Percentiles rank a stretch among this genome's conserved stretches.
These are phyloP conservation scores for Tamias sibiricus DNA, from an alignment of 2,113 vertebrate species.

Conservation along the genomic window DNA sequence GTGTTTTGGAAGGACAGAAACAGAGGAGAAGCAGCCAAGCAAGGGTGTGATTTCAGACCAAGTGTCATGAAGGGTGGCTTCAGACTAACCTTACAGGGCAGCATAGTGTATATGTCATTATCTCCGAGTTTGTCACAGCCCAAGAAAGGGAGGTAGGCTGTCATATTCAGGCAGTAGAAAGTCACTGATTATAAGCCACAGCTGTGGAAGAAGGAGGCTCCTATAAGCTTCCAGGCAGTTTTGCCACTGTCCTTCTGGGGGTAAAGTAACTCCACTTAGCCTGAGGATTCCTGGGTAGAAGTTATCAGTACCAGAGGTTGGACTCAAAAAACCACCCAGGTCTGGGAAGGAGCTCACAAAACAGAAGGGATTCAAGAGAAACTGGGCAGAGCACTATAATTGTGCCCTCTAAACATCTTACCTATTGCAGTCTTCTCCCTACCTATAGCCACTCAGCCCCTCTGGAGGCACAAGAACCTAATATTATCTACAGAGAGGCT, in stretches of 20 bases:
- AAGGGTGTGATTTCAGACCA: background rate
- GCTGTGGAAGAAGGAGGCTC: too few species aligned
- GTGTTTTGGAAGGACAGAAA: background rate
- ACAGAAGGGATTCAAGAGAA: background rate
- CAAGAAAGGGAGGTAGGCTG: background rate
- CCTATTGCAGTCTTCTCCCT: background rate
- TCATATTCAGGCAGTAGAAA: background rate
- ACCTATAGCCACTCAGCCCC: accelerated
- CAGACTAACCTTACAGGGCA: background rate
- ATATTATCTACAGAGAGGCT: background rate
- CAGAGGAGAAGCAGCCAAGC: background rate
- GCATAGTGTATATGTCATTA: accelerated
- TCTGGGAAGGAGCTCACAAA: background rate
- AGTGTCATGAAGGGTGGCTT: background rate
- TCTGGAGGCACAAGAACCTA: background rate
- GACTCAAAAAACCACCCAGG: background rate
- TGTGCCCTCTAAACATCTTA: background rate
- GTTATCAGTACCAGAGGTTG: background rate
- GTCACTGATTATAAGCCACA: background rate
- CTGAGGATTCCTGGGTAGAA: background rate
- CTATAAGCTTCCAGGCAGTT: background rate
- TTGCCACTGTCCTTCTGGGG: background rate
- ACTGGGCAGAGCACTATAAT: accelerated
- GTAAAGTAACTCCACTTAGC: background rate
- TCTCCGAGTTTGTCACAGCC: background rate